Evolutionary conservation across 2,797 vertebrate genomes (phyloP).

Genomic region (Oophaga sylvatica): DNA sequence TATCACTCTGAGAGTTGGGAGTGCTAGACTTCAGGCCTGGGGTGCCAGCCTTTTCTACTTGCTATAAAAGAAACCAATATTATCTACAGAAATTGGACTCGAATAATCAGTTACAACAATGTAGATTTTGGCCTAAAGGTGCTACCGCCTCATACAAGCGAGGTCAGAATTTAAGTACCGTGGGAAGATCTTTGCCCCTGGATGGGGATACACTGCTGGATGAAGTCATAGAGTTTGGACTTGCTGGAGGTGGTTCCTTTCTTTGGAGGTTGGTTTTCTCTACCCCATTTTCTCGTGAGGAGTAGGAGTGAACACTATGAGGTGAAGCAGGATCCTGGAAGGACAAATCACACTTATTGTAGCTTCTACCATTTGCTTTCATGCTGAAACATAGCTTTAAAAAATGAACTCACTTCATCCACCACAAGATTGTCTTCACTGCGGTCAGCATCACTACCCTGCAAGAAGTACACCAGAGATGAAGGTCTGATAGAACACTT

Average conservation of each 20-base stretch:
- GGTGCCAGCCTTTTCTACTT: constrained; percentile 89
- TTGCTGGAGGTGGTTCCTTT: constrained; percentile 80
- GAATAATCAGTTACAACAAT: not conserved
- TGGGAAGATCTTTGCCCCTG: constrained; percentile 76
- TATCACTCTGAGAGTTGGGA: constrained; percentile 82
- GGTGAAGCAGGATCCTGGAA: constrained; percentile 81
- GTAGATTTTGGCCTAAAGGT: not conserved
- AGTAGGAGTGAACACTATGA: constrained; percentile 87
- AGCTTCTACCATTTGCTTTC: not conserved
- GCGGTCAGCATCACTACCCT: constrained; percentile 91
- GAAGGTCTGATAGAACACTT: not conserved
- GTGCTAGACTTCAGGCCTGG: constrained; percentile 89
- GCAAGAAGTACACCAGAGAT: not conserved
- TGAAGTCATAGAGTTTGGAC: constrained; percentile 84
- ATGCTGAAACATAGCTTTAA: not conserved
- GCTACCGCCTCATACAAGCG: not conserved
- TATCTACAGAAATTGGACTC: not conserved
- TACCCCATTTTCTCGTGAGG: constrained; percentile 83
- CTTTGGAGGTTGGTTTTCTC: constrained; percentile 81
- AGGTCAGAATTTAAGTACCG: constrained; percentile 63
- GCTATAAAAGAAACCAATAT: constrained; percentile 23
- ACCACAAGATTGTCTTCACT: constrained; percentile 91
- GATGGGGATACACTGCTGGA: constrained; percentile 85
- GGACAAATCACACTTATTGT: constrained; percentile 13
- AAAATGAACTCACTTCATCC: constrained; percentile 77